A percentile compares a stretch with the other conserved stretches of the same genome.
Evolutionary conservation across 2,113 vertebrate genomes (phyloP).

Genomic region (Mixornis gularis): DNA sequence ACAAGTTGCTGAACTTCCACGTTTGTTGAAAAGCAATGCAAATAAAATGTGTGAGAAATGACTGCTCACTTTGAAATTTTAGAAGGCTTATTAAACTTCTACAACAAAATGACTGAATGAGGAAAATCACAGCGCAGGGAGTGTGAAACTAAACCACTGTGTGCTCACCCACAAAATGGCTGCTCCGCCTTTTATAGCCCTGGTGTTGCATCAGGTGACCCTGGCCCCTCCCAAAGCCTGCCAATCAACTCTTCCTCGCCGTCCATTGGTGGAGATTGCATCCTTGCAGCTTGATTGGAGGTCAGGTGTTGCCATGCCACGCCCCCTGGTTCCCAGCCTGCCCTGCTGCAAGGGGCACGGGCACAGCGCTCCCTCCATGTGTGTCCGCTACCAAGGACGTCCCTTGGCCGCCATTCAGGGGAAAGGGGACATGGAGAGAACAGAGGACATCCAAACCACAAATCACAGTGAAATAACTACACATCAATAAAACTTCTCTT

Average conservation of each 20-base stretch:
- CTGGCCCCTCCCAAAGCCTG: neutral
- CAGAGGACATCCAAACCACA: neutral
- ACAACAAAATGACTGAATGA: neutral
- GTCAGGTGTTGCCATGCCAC: neutral
- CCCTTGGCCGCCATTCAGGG: neutral
- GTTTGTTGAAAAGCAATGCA: neutral
- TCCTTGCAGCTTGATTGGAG: neutral
- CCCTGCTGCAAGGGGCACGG: too few species aligned
- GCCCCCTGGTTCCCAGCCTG: neutral
- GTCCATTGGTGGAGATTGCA: neutral
- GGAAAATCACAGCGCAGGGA: neutral
- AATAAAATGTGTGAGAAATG: neutral
- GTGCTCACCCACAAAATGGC: neutral
- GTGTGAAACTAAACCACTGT: fast-evolving
- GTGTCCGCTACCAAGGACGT: neutral
- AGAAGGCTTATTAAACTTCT: neutral
- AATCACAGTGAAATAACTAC: neutral
- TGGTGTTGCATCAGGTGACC: neutral
- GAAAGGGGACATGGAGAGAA: neutral
- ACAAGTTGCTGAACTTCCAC: neutral
- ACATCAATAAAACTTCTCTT: neutral
- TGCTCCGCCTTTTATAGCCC: neutral
- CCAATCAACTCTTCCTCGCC: neutral
- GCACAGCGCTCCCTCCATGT: neutral
- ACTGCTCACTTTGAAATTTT: neutral